These are phyloP conservation scores for Andricus curvator DNA, from an alignment of 2,888 invertebrate species.

Conservation along the genomic window DNA sequence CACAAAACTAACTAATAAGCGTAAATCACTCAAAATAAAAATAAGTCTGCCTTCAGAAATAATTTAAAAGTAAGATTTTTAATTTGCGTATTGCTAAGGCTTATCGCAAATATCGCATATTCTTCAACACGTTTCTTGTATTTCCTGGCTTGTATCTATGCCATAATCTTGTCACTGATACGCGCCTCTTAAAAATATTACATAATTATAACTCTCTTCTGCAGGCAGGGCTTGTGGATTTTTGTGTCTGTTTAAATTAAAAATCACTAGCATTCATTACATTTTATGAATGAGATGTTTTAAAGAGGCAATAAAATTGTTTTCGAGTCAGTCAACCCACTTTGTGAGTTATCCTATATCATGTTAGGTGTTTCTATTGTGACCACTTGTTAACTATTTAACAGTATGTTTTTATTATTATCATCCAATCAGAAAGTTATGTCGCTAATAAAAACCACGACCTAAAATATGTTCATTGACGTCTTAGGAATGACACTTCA, in stretches of 20 bases:
- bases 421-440: slow-evolving; percentile 15
- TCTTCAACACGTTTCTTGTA: neutral
- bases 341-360: slow-evolving; percentile 2
- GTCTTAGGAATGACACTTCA: neutral
- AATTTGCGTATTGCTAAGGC: slow-evolving; percentile 6
- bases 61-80: slow-evolving; percentile 22
- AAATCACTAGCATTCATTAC: neutral
- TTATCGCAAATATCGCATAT: neutral
- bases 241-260: neutral
- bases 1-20: neutral
- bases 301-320: neutral
- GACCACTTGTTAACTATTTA: neutral
- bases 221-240: neutral
- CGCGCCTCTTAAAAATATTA: neutral
- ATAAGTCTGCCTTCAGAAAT: neutral
- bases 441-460: slow-evolving; percentile 23
- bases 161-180: neutral
- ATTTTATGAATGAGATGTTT: neutral
- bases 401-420: neutral
- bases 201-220: neutral
- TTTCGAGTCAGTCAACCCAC: neutral
- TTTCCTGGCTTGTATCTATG: neutral
- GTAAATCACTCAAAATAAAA: neutral
- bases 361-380: slow-evolving; percentile 1
- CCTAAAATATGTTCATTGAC: neutral